Percentiles rank a stretch among this genome's conserved stretches.
phyloP scores from a whole-genome alignment of 2,113 vertebrate genomes.

The Nannobrachium achirus region DNA sequence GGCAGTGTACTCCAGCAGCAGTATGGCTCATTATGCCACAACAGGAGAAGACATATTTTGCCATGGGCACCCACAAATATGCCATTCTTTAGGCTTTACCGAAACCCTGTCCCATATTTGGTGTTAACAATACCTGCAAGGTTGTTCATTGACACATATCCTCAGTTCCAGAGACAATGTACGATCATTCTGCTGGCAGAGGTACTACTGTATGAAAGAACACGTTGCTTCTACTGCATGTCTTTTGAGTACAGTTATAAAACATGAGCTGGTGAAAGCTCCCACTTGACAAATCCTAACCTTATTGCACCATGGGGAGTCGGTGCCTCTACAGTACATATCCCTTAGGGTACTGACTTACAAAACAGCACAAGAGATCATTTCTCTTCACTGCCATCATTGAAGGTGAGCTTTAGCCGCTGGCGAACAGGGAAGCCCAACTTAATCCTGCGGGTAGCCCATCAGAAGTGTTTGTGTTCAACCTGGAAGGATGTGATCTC shows the following conservation, averaged over 20 bases:
- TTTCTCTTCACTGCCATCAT: constrained; percentile 38
- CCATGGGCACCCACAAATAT: constrained; percentile 43
- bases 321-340: neutral
- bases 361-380: constrained; percentile 15
- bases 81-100: constrained; percentile 1
- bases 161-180: neutral
- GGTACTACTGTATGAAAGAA: neutral
- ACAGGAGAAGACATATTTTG: constrained; percentile 26
- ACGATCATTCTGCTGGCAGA: neutral
- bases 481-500: constrained; percentile 48
- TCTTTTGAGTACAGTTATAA: neutral
- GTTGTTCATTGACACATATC: neutral
- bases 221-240: neutral
- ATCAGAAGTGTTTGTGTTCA: constrained; percentile 32
- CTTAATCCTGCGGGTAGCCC: constrained; percentile 47
- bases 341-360: constrained; percentile 17
- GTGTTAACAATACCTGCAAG: neutral
- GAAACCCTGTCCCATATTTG: constrained; percentile 43
- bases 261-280: neutral
- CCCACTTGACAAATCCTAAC: neutral
- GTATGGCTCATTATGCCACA: constrained; percentile 46
- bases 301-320: neutral
- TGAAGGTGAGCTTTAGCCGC: constrained; percentile 25
- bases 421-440: constrained; percentile 25
- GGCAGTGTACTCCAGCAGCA: constrained; percentile 30